A percentile compares a stretch with the other conserved stretches of the same genome.
phyloP scores from a whole-genome alignment of 2,888 invertebrate genomes.

The Andrena haemorrhoa region DNA sequence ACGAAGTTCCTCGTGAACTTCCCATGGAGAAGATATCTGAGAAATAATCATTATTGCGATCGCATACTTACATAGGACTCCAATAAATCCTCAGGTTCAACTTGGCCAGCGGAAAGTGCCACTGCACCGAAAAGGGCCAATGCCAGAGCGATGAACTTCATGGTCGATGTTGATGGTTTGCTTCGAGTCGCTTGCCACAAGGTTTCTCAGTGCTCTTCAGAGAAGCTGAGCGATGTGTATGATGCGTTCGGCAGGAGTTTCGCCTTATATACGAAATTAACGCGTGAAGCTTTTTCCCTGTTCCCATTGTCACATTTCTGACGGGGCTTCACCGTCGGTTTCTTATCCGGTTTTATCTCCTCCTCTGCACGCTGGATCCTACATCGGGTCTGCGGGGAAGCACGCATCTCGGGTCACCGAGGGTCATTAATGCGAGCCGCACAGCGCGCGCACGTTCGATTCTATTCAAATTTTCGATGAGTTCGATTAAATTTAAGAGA shows the following conservation, averaged over 20 bases:
- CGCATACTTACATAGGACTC: constrained; percentile 31
- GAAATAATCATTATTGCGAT: neutral
- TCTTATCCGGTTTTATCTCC: constrained; percentile 9
- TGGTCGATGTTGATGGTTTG: constrained; percentile 8
- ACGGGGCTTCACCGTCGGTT: constrained; percentile 42
- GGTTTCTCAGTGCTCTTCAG: constrained; percentile 3
- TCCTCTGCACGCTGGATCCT: neutral
- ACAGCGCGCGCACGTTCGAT: no score
- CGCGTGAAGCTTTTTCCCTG: neutral
- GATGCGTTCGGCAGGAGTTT: neutral
- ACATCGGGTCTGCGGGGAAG: constrained; percentile 2
- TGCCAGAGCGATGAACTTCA: constrained; percentile 41
- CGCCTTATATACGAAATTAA: constrained; percentile 43
- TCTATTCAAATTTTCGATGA: neutral
- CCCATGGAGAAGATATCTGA: neutral
- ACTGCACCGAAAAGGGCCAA: constrained; percentile 19
- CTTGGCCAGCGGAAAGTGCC: constrained; percentile 28
- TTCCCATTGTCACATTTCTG: neutral
- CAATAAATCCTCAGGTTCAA: neutral
- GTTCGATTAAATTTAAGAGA: neutral
- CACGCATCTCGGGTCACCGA: neutral
- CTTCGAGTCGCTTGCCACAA: neutral
- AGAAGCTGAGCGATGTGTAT: constrained; percentile 30
- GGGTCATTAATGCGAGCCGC: constrained; percentile 1
- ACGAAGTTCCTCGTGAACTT: no score